These are phyloP conservation scores for Lysandra bellargus DNA, from an alignment of 2,888 invertebrate species.

Conservation along the genomic window DNA sequence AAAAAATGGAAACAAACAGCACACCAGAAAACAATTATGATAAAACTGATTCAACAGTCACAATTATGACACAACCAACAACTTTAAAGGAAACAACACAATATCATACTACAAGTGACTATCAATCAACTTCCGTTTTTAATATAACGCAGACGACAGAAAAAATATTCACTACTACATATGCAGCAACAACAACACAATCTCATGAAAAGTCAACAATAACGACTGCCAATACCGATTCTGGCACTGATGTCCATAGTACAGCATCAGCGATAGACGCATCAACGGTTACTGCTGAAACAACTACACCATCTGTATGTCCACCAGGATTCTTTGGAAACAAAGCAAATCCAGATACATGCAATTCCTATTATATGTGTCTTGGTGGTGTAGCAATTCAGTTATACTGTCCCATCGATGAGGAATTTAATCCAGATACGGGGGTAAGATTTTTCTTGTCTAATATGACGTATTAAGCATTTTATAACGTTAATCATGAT, in stretches of 20 bases:
- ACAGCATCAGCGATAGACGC: not conserved
- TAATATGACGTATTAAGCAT: no score
- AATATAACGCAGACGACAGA: conserved; percentile 12
- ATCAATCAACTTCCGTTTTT: not conserved
- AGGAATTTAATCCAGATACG: conserved; percentile 33
- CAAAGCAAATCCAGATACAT: conserved; percentile 49
- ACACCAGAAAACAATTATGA: not conserved
- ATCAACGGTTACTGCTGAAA: conserved; percentile 10
- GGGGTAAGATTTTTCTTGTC: conserved; percentile 13
- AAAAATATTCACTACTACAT: not conserved
- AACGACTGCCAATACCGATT: not conserved
- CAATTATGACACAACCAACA: not conserved
- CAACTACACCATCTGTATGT: conserved; percentile 41
- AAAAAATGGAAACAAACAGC: not conserved
- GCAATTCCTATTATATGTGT: conserved; percentile 52
- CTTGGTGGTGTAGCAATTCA: conserved; percentile 39
- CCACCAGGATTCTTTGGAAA: conserved; percentile 46
- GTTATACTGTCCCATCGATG: conserved; percentile 32
- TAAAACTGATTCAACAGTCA: not conserved
- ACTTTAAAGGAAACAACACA: not conserved
- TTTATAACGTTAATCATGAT: not conserved
- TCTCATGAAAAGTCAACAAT: not conserved
- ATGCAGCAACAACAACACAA: not conserved
- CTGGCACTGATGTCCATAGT: conserved; percentile 10
- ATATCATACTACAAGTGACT: not conserved